phyloP scores from a whole-genome alignment of 2,113 vertebrate genomes.

The Labrus mixtus region DNA sequence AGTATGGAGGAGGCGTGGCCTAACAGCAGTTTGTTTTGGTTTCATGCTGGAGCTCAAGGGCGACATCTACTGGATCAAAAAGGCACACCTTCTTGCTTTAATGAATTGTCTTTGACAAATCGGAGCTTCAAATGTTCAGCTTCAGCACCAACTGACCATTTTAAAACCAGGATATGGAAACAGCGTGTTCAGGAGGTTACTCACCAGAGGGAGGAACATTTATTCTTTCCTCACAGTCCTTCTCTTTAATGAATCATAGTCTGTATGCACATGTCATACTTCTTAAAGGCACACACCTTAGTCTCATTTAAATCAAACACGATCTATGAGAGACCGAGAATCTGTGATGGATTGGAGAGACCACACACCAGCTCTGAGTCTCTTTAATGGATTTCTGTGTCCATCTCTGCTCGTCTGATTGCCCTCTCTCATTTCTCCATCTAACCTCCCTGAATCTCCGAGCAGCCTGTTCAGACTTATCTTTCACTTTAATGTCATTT shows the following conservation, averaged over 20 bases:
- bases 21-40: too few species aligned
- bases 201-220: too few species aligned
- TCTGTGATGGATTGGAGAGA: background rate
- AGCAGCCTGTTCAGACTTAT: background rate
- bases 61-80: too few species aligned
- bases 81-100: too few species aligned
- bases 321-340: background rate
- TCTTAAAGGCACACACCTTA: background rate
- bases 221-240: background rate
- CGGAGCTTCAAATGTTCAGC: too few species aligned
- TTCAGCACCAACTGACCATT: too few species aligned
- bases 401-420: background rate
- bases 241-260: background rate
- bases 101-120: too few species aligned
- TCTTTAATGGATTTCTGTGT: conserved; percentile 12
- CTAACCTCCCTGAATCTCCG: background rate
- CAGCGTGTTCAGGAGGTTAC: too few species aligned
- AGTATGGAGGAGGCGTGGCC: too few species aligned
- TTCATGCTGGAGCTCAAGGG: too few species aligned
- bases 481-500: background rate
- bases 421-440: background rate
- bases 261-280: background rate
- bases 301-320: too few species aligned
- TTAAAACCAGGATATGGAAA: too few species aligned
- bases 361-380: background rate